Percentiles rank a stretch among this genome's conserved stretches.
These are phyloP conservation scores for Chrosomus eos DNA, from an alignment of 2,797 vertebrate genomes.

Conservation along the genomic window DNA sequence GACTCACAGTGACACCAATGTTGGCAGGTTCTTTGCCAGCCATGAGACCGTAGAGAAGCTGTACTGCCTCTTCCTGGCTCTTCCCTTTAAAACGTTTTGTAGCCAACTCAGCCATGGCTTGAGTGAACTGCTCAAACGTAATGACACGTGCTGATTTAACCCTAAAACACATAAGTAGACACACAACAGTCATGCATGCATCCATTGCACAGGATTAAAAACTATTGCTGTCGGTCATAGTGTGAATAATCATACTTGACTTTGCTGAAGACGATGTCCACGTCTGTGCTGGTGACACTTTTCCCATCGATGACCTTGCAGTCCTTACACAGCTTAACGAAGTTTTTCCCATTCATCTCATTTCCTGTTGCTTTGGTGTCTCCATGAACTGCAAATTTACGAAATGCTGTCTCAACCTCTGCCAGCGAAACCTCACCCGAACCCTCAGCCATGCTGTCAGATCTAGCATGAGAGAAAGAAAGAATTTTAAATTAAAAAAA, in stretches of 20 bases:
- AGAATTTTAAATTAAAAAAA: neutral
- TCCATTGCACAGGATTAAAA: neutral
- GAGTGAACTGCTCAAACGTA: conserved; percentile 84
- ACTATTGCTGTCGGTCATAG: neutral
- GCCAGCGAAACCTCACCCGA: conserved; percentile 58
- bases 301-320: conserved; percentile 85
- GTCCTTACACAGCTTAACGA: conserved; percentile 89
- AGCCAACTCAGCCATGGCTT: conserved; percentile 84
- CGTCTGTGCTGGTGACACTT: conserved; percentile 82
- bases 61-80: conserved; percentile 78
- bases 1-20: conserved; percentile 80
- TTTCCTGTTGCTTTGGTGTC: conserved; percentile 80
- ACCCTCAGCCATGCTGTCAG: conserved; percentile 74
- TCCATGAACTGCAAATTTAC: conserved; percentile 82
- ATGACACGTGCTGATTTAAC: conserved; percentile 84
- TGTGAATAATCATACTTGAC: conserved; percentile 80
- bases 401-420: conserved; percentile 79
- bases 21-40: conserved; percentile 83
- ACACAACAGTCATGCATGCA: neutral
- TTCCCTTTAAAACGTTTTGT: conserved; percentile 83
- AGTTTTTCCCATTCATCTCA: conserved; percentile 87
- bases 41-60: conserved; percentile 78
- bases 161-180: conserved; percentile 67
- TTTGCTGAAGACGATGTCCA: conserved; percentile 89
- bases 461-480: neutral